A percentile compares a stretch with the other conserved stretches of the same genome.
These are phyloP conservation scores for Xylota segnis DNA, from an alignment of 2,888 invertebrate species.

Conservation along the genomic window DNA sequence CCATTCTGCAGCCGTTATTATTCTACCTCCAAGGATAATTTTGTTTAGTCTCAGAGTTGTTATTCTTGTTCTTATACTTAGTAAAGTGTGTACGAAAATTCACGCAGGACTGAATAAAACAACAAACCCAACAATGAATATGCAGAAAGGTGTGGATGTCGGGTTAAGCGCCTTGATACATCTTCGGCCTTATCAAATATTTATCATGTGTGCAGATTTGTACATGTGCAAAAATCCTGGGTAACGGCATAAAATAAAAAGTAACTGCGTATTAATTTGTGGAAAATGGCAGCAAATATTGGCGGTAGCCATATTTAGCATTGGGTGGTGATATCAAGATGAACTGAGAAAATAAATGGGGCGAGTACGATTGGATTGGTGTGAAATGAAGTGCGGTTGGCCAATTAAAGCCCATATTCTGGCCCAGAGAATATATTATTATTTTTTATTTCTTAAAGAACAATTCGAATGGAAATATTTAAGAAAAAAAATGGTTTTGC, in stretches of 20 bases:
- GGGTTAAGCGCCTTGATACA: slow-evolving; percentile 50
- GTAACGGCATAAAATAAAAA: slow-evolving; percentile 27
- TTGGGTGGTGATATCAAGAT: neutral
- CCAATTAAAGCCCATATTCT: neutral
- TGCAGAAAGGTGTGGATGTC: slow-evolving; percentile 3
- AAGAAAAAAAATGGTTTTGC: neutral
- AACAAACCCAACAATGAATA: slow-evolving; percentile 30
- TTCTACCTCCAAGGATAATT: slow-evolving; percentile 50
- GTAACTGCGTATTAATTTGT: slow-evolving; percentile 48
- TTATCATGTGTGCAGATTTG: slow-evolving; percentile 56
- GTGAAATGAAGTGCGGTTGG: neutral
- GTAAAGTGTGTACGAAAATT: slow-evolving; percentile 53
- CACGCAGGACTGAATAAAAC: slow-evolving; percentile 52
- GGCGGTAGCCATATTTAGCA: neutral
- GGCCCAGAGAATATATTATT: neutral
- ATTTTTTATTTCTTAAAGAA: neutral
- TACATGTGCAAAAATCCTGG: slow-evolving; percentile 13
- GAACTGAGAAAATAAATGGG: slow-evolving; percentile 11
- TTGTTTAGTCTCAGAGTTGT: slow-evolving; percentile 32
- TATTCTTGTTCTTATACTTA: slow-evolving; percentile 44
- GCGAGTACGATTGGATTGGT: neutral
- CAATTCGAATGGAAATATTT: neutral
- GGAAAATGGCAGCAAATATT: slow-evolving; percentile 27
- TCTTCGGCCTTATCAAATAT: slow-evolving; percentile 58
- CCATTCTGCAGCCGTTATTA: slow-evolving; percentile 32